phyloP scores from a whole-genome alignment of 2,113 vertebrate species.

The Seriola rivoliana region DNA sequence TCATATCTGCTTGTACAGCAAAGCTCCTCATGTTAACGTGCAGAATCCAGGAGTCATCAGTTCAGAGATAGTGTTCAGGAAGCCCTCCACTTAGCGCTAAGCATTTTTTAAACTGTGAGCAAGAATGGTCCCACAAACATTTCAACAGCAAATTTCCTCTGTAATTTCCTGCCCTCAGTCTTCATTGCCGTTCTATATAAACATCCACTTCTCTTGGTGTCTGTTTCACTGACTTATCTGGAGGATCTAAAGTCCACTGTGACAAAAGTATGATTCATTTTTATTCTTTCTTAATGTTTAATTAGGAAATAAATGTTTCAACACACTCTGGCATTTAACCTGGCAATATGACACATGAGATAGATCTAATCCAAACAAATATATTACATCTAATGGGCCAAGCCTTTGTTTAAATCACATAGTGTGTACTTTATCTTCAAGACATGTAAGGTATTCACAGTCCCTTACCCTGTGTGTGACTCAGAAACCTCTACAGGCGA shows the following conservation, averaged over 20 bases:
- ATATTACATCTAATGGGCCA: background rate
- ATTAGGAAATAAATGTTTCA: slow-evolving; percentile 7
- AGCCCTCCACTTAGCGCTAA: slow-evolving; percentile 19
- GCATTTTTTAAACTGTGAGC: slow-evolving; percentile 18
- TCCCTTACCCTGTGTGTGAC: background rate
- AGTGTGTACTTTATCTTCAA: slow-evolving; percentile 16
- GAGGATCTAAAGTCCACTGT: background rate
- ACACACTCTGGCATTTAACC: background rate
- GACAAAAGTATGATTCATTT: slow-evolving; percentile 7
- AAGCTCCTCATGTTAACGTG: background rate
- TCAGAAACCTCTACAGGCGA: background rate
- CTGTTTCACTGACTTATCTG: background rate
- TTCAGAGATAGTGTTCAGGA: slow-evolving; percentile 47
- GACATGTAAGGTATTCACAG: background rate
- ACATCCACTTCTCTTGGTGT: slow-evolving; percentile 12
- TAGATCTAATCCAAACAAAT: slow-evolving; percentile 23
- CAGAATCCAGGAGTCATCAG: slow-evolving; percentile 17
- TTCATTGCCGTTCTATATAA: slow-evolving; percentile 26
- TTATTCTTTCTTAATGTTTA: background rate
- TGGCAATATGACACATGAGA: background rate
- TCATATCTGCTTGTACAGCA: slow-evolving; percentile 12
- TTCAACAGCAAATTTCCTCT: slow-evolving; percentile 50
- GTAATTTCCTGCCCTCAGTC: slow-evolving; percentile 47
- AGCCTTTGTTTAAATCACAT: slow-evolving; percentile 12
- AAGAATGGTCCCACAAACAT: slow-evolving; percentile 48